These are phyloP conservation scores for Acanthurus tractus DNA, from an alignment of 2,797 vertebrate genomes.

Conservation along the genomic window DNA sequence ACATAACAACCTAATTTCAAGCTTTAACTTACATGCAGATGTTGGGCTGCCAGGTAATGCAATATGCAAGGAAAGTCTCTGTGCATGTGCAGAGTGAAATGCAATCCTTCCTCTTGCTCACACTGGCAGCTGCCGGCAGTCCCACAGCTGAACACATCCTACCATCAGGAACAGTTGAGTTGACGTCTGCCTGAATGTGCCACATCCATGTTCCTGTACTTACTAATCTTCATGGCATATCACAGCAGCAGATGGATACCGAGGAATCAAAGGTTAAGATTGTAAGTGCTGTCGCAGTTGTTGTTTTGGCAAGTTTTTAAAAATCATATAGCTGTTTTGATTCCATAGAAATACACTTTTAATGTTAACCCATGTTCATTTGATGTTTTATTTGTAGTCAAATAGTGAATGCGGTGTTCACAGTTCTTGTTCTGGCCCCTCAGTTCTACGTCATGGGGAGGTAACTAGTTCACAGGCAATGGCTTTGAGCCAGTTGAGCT, in stretches of 20 bases:
- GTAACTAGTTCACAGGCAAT: constrained; percentile 53
- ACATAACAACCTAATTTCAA: neutral
- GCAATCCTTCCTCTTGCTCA: constrained; percentile 48
- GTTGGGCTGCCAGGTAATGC: neutral
- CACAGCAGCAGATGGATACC: constrained; percentile 84
- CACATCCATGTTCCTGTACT: constrained; percentile 82
- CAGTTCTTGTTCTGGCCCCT: constrained; percentile 75
- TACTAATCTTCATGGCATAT: constrained; percentile 81
- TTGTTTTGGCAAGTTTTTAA: neutral
- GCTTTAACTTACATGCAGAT: neutral
- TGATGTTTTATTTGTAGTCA: constrained; percentile 75
- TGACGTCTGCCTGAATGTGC: constrained; percentile 12
- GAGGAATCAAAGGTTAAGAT: constrained; percentile 78
- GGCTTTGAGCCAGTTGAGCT: constrained; percentile 10
- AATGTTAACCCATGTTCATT: neutral
- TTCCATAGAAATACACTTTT: neutral
- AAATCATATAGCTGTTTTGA: neutral
- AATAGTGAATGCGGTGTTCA: constrained; percentile 81
- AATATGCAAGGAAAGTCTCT: constrained; percentile 17
- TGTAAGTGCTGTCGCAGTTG: constrained; percentile 70
- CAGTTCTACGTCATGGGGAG: constrained; percentile 85
- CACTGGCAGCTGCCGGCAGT: constrained; percentile 21
- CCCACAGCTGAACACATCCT: constrained; percentile 1
- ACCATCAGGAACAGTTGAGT: constrained; percentile 5
- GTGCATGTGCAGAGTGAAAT: constrained; percentile 54